phyloP scores from a whole-genome alignment of 2,797 vertebrate genomes.

The Myoxocephalus aenaeus region DNA sequence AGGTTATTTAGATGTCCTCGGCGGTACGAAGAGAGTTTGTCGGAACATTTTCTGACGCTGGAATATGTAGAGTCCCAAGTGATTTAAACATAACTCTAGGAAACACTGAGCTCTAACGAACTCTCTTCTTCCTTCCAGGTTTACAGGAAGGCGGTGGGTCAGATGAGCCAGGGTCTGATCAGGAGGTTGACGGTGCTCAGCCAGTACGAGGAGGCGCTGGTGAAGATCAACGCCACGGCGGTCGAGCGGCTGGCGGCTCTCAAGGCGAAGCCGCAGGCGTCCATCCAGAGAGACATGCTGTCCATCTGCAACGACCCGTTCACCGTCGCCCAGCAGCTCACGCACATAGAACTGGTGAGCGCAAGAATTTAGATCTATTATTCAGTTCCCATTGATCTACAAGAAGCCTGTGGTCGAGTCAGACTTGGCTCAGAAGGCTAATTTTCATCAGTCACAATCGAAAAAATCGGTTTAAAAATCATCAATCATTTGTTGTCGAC shows the following conservation, averaged over 20 bases:
- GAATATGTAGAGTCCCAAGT: not conserved
- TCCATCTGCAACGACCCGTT: constrained; percentile 93
- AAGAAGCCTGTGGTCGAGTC: not conserved
- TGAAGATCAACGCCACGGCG: constrained; percentile 88
- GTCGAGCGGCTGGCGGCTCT: constrained; percentile 87
- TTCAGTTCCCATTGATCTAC: not conserved
- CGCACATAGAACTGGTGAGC: constrained; percentile 94
- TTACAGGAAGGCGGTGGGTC: constrained; percentile 89
- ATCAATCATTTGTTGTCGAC: not conserved
- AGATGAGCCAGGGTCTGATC: constrained; percentile 91
- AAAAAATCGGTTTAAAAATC: not conserved
- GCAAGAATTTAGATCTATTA: not conserved
- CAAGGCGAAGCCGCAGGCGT: constrained; percentile 91
- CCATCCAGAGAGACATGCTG: constrained; percentile 90
- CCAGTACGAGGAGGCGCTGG: constrained; percentile 94
- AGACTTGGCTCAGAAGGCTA: not conserved
- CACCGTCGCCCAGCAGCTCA: constrained; percentile 94
- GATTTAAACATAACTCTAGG: not conserved
- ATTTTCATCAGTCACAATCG: not conserved
- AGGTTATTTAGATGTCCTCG: not conserved
- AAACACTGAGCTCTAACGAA: not conserved
- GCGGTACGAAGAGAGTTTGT: not conserved
- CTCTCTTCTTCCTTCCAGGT: constrained; percentile 73
- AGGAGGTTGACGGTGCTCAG: constrained; percentile 88
- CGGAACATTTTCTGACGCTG: not conserved